Conservation (phyloP, 2,113 vertebrate genomes). For the Ancistrus triradiatus region DNA sequence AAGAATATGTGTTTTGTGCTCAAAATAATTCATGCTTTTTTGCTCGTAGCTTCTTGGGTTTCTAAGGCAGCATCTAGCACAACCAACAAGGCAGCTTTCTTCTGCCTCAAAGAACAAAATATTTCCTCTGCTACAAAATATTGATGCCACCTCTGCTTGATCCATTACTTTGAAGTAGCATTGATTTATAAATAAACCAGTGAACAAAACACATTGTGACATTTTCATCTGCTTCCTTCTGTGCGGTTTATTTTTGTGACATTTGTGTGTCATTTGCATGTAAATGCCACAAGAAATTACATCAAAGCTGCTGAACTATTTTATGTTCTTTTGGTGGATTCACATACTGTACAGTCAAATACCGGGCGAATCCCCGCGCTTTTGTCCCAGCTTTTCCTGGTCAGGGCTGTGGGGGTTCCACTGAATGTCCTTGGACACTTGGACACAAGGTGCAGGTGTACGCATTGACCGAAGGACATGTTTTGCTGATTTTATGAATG, state of each 20-base stretch:
- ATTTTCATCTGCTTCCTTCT: conserved; percentile 58
- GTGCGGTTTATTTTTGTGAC: conserved; percentile 57
- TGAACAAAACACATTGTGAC: conserved; percentile 65
- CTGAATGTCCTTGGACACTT: too few species aligned
- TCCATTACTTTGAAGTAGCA: conserved; percentile 67
- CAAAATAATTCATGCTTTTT: conserved; percentile 78
- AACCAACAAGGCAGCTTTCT: conserved; percentile 72
- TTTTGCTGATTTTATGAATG: too few species aligned
- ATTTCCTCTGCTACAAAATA: conserved; percentile 70
- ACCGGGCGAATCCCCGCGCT: too few species aligned
- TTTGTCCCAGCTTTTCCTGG: too few species aligned
- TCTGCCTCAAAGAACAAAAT: conserved; percentile 68
- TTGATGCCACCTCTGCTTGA: conserved; percentile 66
- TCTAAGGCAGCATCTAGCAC: conserved; percentile 71
- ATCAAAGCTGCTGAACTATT: too few species aligned
- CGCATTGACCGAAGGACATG: too few species aligned
- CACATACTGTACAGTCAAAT: too few species aligned
- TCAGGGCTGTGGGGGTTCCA: too few species aligned
- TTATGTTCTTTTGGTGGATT: conserved; percentile 51
- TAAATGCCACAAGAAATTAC: conserved; percentile 8
- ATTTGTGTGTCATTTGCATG: conserved; percentile 55
- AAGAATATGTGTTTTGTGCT: conserved; percentile 78
- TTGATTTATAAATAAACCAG: conserved; percentile 65
- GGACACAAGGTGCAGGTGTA: too few species aligned
- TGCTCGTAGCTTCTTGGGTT: conserved; percentile 72